Evolutionary conservation across 2,888 invertebrate genomes (phyloP).

Genomic region (Cephus rjabovi): DNA sequence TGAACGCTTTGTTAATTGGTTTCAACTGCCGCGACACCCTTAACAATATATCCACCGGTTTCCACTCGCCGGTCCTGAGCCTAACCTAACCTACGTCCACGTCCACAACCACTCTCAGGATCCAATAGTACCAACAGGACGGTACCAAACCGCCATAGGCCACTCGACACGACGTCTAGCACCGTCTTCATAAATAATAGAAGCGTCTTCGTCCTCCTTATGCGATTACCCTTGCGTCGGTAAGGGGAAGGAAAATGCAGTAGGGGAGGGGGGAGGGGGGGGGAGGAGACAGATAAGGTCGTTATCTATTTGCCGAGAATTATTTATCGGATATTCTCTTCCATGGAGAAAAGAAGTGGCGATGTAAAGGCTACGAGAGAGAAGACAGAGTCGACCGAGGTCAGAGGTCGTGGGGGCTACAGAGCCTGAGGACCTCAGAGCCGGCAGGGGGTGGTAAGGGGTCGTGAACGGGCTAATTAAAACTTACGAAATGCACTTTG

Average conservation of each 20-base stretch:
- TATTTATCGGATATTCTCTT: constrained; percentile 18
- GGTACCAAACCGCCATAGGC: neutral
- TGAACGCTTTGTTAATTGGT: neutral
- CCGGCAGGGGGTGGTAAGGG: neutral
- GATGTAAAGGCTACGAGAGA: constrained; percentile 9
- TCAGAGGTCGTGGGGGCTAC: neutral
- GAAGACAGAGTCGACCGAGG: constrained; percentile 7
- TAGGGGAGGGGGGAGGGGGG: neutral
- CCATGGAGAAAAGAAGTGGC: neutral
- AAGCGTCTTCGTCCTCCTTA: too few relatives aligned
- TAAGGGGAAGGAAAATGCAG: too few relatives aligned
- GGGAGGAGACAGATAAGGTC: neutral
- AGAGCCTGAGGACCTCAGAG: constrained; percentile 4
- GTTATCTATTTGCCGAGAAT: constrained; percentile 20
- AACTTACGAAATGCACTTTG: constrained; percentile 39
- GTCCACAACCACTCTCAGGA: neutral
- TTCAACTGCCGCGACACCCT: neutral
- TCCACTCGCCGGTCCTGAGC: neutral
- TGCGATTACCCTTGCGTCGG: too few relatives aligned
- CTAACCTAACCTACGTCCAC: neutral
- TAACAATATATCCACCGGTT: neutral
- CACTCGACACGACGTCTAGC: neutral
- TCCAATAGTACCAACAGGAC: neutral
- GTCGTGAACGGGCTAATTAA: constrained; percentile 36
- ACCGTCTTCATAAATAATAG: too few relatives aligned